Evolutionary conservation across 2,888 invertebrate genomes (phyloP), one percentile per base, ranked within the genome.

Genomic region (Lathronympha strigana): DNA sequence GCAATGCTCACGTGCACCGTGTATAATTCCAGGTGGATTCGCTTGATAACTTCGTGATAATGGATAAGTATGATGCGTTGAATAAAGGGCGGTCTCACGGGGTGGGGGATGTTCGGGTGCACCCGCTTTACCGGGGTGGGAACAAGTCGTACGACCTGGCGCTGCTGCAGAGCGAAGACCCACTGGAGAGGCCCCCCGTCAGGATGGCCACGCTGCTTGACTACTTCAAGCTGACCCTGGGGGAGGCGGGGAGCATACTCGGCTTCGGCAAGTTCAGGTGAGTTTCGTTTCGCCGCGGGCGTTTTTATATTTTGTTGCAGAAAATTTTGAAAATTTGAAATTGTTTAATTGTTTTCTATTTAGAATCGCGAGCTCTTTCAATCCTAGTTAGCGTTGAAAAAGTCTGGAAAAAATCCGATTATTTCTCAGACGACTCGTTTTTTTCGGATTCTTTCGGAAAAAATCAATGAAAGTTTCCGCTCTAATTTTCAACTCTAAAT

Each of bases 221-320:
- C 67, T 77, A 78, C 66, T 76, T 82, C 19, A 70, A 83, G 47
- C 63, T 82, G n/a, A 80, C 86, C 1, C 68, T 84, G 1, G 90
- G 89, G 1, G 84, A 90, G 72, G 74, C 76, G 51, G 73, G 88
- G 61, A 71, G 72, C 8, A 66, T 88, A 13, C 76, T 88, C 1
- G 89, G 87, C 47, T 89, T 81, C 66, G 87, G 85, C 9, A 76
- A 75, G 9, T 85, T 80, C 68, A 84, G 90, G 90, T 87, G 71
- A 67, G 31, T 23, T 15, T 21, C n/a, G 17, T 36, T n/a, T 4
- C 11, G 36, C 4, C 36, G 11, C n/a, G 2, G 36, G 8, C 15
- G 36, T n/a, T n/a, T n/a, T n/a, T n/a, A n/a, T n/a, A n/a, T n/a
- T n/a, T n/a, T n/a, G n/a, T n/a, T n/a, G n/a, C n/a, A n/a, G n/a